Evolutionary conservation across 2,888 invertebrate species (phyloP), one percentile per base, ranked within the genome.

Genomic region (Phoenoteleia sp.): DNA sequence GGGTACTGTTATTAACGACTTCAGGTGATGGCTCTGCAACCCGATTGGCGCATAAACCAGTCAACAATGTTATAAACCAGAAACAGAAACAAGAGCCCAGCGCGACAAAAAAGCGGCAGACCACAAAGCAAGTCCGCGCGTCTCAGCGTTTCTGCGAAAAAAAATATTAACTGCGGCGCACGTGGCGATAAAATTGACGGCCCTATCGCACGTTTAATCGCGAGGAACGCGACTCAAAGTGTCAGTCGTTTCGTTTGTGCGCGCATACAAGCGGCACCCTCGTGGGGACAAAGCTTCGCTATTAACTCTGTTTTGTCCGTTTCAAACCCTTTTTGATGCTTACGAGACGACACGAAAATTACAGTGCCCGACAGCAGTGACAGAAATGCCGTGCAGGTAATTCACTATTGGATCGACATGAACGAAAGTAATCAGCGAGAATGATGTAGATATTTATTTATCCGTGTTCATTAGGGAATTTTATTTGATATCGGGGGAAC

Each of bases 171-270:
- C 69, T 64, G 71, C 58, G 39, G 76, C 64, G 58, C 74, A 75
- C 72, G 75, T 69, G 82, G 72, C 84, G 81, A 84, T 76, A 82
- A 84, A 86, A 86, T 86, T 84, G 81, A 86, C 86, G 64, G 49
- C 49, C 74, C 17, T 86, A 84, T 86, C 86, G 69, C 47, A 60
- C 67, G 69, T 75, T 79, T 62, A 79, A 84, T 84, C 83, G 72
- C 60, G 60, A 23, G 49, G 17, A 76, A 76, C 67, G 60, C 76
- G 58, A 71, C 64, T 62, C n/a, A 1, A 64, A 77, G 69, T 79
- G 64, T 60, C 79, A 58, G 56, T 17, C 25, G 72, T n/a, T n/a
- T 42, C 36, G 71, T 25, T 58, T 27, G 52, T 67, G 47, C 36
- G 49, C 11, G 67, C 17, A n/a, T 15, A 75, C 75, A 66, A 75